phyloP scores from a whole-genome alignment of 2,888 invertebrate species.

The Aquatica leii region DNA sequence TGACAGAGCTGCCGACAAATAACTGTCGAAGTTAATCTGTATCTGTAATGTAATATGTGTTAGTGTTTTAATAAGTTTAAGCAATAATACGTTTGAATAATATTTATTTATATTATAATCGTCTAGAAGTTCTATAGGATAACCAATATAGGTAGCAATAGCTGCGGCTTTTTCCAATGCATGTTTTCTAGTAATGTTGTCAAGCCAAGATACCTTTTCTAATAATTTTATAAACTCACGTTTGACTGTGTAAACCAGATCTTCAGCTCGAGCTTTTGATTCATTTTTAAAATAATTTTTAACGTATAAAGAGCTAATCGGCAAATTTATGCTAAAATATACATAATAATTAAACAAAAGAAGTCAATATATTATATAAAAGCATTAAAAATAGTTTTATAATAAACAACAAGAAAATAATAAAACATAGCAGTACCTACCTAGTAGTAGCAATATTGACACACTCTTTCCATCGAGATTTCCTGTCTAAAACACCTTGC shows the following conservation, averaged over 20 bases:
- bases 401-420: no score
- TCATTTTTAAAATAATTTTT: constrained; percentile 86
- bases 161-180: constrained; percentile 56
- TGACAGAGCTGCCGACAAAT: not conserved
- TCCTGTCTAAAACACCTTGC: constrained; percentile 82
- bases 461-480: constrained; percentile 88
- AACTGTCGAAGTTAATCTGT: not conserved
- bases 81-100: constrained; percentile 67
- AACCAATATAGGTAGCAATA: constrained; percentile 85
- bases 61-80: no score
- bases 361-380: no score
- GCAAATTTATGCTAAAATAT: constrained; percentile 69
- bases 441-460: constrained; percentile 73
- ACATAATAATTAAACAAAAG: no score
- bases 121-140: constrained; percentile 83
- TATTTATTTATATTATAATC: constrained; percentile 76
- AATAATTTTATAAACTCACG: constrained; percentile 83
- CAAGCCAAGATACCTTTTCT: constrained; percentile 77
- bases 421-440: not conserved
- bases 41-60: no score
- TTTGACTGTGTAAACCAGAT: constrained; percentile 88
- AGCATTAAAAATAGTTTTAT: no score
- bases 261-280: constrained; percentile 81
- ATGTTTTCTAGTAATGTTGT: constrained; percentile 73
- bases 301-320: constrained; percentile 86